Percentiles rank a stretch among this genome's conserved stretches.
These are phyloP conservation scores for Myripristis murdjan DNA, from an alignment of 2,797 vertebrate genomes.

Conservation along the genomic window DNA sequence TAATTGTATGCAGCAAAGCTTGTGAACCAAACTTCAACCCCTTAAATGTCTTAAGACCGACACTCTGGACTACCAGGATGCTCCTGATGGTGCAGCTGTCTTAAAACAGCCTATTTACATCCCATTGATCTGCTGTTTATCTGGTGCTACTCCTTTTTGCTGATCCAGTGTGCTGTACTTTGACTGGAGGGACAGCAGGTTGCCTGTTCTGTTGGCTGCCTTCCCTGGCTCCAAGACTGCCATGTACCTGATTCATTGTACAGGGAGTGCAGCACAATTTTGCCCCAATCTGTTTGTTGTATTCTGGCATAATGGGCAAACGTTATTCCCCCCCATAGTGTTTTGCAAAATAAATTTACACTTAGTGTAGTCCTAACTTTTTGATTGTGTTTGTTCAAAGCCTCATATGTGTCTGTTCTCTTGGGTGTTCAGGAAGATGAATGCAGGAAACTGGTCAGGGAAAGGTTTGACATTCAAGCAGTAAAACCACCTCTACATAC, in stretches of 20 bases:
- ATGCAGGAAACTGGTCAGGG: conserved; percentile 3
- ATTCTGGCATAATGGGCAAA: background rate
- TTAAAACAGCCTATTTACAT: conserved; percentile 53
- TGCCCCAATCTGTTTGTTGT: background rate
- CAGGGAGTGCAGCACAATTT: conserved; percentile 33
- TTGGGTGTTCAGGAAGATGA: conserved; percentile 20
- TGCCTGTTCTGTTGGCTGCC: conserved; percentile 67
- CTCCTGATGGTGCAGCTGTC: conserved; percentile 29
- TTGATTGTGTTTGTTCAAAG: background rate
- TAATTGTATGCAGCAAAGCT: background rate
- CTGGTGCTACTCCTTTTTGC: conserved; percentile 51
- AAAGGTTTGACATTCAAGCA: conserved; percentile 3
- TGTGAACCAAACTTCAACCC: conserved; percentile 6
- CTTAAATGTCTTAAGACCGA: background rate
- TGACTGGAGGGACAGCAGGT: conserved; percentile 54
- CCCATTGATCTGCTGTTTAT: conserved; percentile 61
- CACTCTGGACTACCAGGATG: background rate
- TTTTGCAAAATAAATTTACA: conserved; percentile 15
- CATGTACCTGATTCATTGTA: conserved; percentile 41
- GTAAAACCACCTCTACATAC: background rate
- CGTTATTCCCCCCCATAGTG: background rate
- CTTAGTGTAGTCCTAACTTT: conserved; percentile 5
- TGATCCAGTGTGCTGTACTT: conserved; percentile 31
- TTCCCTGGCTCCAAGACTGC: conserved; percentile 44
- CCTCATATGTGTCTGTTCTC: conserved; percentile 13